Base-by-base conservation (phyloP, 2,888 invertebrate species). In the Drosophila melanocephala region DNA sequence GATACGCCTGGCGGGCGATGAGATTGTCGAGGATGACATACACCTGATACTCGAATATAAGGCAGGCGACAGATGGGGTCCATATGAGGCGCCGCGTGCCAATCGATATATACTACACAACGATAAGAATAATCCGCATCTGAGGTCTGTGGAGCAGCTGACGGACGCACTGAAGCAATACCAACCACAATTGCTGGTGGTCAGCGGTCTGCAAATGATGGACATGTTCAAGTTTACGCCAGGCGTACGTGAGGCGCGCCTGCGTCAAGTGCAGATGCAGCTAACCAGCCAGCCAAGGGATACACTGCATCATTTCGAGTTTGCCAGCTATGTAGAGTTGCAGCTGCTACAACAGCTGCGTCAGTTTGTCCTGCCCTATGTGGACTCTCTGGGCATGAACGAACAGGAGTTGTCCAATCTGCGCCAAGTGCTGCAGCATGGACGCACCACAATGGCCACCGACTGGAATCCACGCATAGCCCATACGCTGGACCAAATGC, bases 141-240 rank as follows among this genome's bases (percentile, higher is more conserved):
- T 97, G 42, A 96, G 95, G 83, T 96, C 97, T 0, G 93, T 97
- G 75, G 96, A 97, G 90, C 95, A 95, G 74, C 95, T 97, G 89
- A 95, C 95, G 33, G 94, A 95, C 80, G 92, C 95, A 67, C 91
- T 97, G 70, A 94, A 94, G 16, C 91, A 92, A 10, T 97, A 96
- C 87, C 94, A 95, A 53, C 97, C 97, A 2, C 94, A 96, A 89
- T 94, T 97, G 76, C 94, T 97, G 81, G 96, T 97, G 75, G 95
- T 97, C 63, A 96, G 97, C 88, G 97, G 97, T 12, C 94, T 97
- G 57, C 97, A 97, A 92, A 97, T 97, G 97, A 97, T 97, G 97
- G 97, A 97, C 89, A 97, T 96, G 92, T 97, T 91, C 37, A 92
- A 91, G 68, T 93, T 92, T 72, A 72, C 60, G 53, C 74, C 84